A percentile compares a stretch with the other conserved stretches of the same genome.
Evolutionary conservation across 2,113 vertebrate genomes (phyloP).

Genomic region (Ariopsis seemanni): DNA sequence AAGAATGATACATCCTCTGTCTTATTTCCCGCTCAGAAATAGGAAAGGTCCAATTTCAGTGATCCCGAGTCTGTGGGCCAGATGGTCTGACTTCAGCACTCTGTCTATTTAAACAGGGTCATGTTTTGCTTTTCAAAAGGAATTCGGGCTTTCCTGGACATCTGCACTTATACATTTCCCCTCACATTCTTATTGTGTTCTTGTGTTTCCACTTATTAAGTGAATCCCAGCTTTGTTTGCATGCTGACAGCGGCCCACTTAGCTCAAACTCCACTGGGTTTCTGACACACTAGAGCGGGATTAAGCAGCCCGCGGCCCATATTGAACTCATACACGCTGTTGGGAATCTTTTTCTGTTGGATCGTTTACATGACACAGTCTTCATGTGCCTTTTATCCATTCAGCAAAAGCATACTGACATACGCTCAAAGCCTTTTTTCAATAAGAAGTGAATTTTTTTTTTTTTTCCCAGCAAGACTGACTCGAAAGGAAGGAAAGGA

Average conservation of each 20-base stretch:
- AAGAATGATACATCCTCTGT: slow-evolving; percentile 50
- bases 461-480: slow-evolving; percentile 31
- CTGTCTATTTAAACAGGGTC: slow-evolving; percentile 55
- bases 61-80: slow-evolving; percentile 61
- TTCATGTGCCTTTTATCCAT: slow-evolving; percentile 34
- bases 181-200: slow-evolving; percentile 30
- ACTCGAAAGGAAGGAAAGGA: not conserved
- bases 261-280: slow-evolving; percentile 43
- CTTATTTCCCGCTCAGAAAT: slow-evolving; percentile 43
- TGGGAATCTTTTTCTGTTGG: slow-evolving; percentile 36
- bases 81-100: slow-evolving; percentile 55
- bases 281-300: slow-evolving; percentile 33
- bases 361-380: slow-evolving; percentile 13
- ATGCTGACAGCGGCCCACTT: slow-evolving; percentile 52
- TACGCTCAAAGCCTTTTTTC: slow-evolving; percentile 22
- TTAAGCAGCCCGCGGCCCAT: slow-evolving; percentile 39
- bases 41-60: slow-evolving; percentile 58
- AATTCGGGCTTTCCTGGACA: slow-evolving; percentile 48
- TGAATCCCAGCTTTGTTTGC: slow-evolving; percentile 60
- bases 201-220: slow-evolving; percentile 61
- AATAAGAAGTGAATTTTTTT: slow-evolving; percentile 28
- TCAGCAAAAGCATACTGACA: slow-evolving; percentile 6
- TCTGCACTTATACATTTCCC: slow-evolving; percentile 44
- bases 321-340: slow-evolving; percentile 34
- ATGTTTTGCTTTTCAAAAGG: slow-evolving; percentile 51